These are phyloP conservation scores for Geophilus truncorum DNA, from an alignment of 2,888 invertebrate species.

Conservation along the genomic window DNA sequence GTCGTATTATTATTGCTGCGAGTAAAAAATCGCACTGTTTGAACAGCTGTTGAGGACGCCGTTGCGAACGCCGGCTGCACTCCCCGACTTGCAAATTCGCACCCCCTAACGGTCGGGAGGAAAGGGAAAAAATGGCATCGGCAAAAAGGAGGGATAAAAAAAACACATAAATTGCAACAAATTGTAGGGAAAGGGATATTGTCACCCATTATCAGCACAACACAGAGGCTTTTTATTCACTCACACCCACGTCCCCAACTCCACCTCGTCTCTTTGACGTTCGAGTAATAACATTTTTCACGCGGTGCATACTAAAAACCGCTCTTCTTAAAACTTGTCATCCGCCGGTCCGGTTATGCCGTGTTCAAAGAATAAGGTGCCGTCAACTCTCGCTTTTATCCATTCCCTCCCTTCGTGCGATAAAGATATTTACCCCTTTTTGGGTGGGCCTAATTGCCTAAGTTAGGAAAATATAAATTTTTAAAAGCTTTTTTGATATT, in stretches of 20 bases:
- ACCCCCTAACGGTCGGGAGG: conserved; percentile 5
- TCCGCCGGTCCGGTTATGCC: background rate
- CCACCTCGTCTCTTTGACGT: conserved; percentile 20
- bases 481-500: too few species aligned
- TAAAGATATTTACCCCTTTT: too few species aligned
- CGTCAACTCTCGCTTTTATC: too few species aligned
- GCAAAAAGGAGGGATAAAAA: background rate
- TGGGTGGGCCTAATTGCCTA: too few species aligned
- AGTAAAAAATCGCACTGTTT: background rate
- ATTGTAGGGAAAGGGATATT: conserved; percentile 33
- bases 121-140: background rate
- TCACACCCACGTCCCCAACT: conserved; percentile 15
- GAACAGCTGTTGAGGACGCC: background rate
- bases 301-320: conserved; percentile 11
- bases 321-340: background rate
- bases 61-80: background rate
- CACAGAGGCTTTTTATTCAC: conserved; percentile 30
- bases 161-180: conserved; percentile 34
- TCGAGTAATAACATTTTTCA: conserved; percentile 33
- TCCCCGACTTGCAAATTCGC: conserved; percentile 9
- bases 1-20: background rate
- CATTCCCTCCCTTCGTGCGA: too few species aligned
- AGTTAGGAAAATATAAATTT: too few species aligned
- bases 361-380: background rate
- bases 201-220: conserved; percentile 33